Conservation (phyloP, 1,140 invertebrate species). For the Drosophila quadrilineata region DNA sequence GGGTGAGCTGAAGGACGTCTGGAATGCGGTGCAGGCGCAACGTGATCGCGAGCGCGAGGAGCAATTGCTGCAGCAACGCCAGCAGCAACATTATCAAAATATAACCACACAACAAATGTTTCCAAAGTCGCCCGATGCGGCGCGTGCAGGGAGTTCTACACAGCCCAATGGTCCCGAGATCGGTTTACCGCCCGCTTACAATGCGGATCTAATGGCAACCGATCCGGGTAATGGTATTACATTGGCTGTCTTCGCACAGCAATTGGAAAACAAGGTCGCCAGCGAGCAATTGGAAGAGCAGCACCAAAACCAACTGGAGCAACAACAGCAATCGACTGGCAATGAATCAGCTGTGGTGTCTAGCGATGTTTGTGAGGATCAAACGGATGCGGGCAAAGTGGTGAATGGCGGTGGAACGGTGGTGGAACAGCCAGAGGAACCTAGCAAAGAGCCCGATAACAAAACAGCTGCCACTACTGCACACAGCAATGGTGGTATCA, state of each 20-base stretch:
- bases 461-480: conserved; percentile 16
- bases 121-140: conserved; percentile 67
- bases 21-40: conserved; percentile 86
- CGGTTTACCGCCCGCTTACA: conserved; percentile 45
- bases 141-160: conserved; percentile 47
- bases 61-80: conserved; percentile 80
- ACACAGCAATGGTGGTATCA: conserved; percentile 46
- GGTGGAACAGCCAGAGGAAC: conserved; percentile 1
- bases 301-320: conserved; percentile 10
- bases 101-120: conserved; percentile 80
- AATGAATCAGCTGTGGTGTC: background rate
- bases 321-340: conserved; percentile 2
- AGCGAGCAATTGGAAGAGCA: conserved; percentile 52
- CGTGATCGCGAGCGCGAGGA: conserved; percentile 83
- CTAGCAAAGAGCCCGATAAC: conserved; percentile 19
- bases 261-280: conserved; percentile 68
- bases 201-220: conserved; percentile 48
- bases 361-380: conserved; percentile 51
- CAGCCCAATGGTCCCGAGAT: conserved; percentile 32
- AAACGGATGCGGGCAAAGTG: conserved; percentile 49
- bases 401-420: conserved; percentile 29
- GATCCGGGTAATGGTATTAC: conserved; percentile 61
- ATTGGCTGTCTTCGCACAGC: conserved; percentile 63
- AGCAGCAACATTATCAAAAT: conserved; percentile 76
- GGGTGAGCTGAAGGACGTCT: conserved; percentile 88